Evolutionary conservation across 1,140 invertebrate species (phyloP).

Genomic region (Aporrectodea caliginosa): DNA sequence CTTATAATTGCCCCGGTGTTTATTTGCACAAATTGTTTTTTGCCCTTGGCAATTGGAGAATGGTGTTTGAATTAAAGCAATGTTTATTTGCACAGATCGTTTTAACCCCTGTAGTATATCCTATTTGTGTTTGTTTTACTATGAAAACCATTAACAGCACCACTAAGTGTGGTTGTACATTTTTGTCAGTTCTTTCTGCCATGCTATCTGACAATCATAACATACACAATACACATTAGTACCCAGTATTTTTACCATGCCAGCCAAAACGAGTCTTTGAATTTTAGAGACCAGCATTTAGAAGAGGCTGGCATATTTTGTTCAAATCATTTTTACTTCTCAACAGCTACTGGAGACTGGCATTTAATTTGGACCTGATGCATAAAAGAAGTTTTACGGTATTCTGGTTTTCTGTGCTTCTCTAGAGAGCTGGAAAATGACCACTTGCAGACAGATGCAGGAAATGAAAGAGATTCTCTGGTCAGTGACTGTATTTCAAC

Average conservation of each 20-base stretch:
- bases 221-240: not conserved
- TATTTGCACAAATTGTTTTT: too few species aligned
- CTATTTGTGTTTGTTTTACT: not conserved
- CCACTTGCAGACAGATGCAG: not conserved
- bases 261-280: not conserved
- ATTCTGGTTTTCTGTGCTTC: not conserved
- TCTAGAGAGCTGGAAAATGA: not conserved
- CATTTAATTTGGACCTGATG: not conserved
- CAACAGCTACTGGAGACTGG: not conserved
- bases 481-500: not conserved
- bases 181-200: not conserved
- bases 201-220: not conserved
- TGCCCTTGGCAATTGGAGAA: too few species aligned
- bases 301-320: not conserved
- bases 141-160: not conserved
- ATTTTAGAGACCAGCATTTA: not conserved
- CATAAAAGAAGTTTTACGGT: not conserved
- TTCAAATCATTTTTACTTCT: not conserved
- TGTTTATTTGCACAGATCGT: too few species aligned
- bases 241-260: not conserved
- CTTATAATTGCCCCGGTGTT: too few species aligned
- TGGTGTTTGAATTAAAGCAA: too few species aligned
- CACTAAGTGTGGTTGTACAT: not conserved
- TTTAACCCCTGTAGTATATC: too few species aligned
- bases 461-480: not conserved